Evolutionary conservation across 2,888 invertebrate genomes (phyloP), one percentile per base, ranked within the genome.

Genomic region (Xylocampa areola): DNA sequence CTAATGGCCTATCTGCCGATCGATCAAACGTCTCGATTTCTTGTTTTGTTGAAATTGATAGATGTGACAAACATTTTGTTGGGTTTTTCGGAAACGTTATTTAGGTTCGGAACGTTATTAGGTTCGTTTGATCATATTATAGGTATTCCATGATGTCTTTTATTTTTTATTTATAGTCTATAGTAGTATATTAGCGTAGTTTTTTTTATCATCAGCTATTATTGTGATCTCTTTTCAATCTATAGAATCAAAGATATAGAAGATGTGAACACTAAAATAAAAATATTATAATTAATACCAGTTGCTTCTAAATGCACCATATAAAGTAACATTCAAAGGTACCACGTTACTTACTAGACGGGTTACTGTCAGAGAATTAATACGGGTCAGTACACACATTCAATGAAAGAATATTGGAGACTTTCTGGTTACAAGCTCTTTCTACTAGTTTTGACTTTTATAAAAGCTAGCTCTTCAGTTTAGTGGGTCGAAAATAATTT

Each of bases 1-100:
- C 86, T 91, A 91, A 92, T 91, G 88, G 87, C 78, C 81, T 81
- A 83, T 82, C 79, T 68, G 63, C 0, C 66, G 76, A 79, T 68
- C 76, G 62, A 76, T 76, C 68, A 69, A 64, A 50, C 41, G 59
- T 51, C 68, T 67, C 44, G 60, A 68, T 75, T 73, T 64, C 65
- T 61, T 58, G 47, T 53, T 61, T 43, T 41, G 55, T 32, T 41
- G 49, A 48, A 58, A 68, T 70, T 66, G 67, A 72, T 69, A 50
- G 62, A 65, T 62, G 55, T 39, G 55, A 54, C 59, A 65, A 68
- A 66, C 19, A 62, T 54, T 52, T 36, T 36, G 14, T 32, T 21
- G 21, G 16, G 35, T 14, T 50, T 68, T 44, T 35, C 29, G 49
- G 19, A 25, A 3, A 27, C 16, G 21, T 5, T 23, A 2, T 30